Evolutionary conservation across 2,888 invertebrate species (phyloP), one percentile per base, ranked within the genome.

Genomic region (Ormyrus labotus): DNA sequence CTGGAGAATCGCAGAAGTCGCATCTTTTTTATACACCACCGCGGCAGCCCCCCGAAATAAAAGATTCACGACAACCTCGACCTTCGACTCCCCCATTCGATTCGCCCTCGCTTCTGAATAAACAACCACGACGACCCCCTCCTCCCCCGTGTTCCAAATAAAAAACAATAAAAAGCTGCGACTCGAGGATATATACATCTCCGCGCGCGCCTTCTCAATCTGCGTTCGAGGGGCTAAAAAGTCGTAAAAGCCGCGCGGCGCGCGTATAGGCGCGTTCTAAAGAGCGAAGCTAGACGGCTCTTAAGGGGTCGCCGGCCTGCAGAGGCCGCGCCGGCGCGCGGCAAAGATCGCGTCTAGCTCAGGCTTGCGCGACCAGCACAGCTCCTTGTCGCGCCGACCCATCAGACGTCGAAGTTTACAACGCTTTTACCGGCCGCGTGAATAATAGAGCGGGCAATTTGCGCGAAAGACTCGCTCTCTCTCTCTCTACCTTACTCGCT

Each of bases 401-500:
- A 65, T 70, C 77, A 65, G 77, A 69, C 72, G 58, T 77, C 76
- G 77, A 70, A 81, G 73, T 78, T 78, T 81, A 81, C 75, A 75
- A 71, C 74, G 78, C 81, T 81, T 78, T 81, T 81, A 81, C 71
- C 71, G 63, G 2, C 77, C 45, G 11, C 61, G 61, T 81, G 75
- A 81, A 81, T 81, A 81, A 75, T 81, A 70, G 74, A 81, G 75
- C n/a, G 68, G 50, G 67, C 78, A 78, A 81, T 78, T 81, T 78
- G 71, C 74, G 19, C 61, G 53, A 58, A 64, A 48, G 61, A 51
- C 72, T 60, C 45, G 0, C 34, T 19, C 75, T 67, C 64, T 53
- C 51, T 60, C 19, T 19, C 19, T 19, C 19, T 13, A 13, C 19
- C 19, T 19, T 19, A 19, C 19, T 19, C 19, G 19, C 19, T 19